Conservation (phyloP, 2,113 vertebrate species). For the Laterallus jamaicensis region DNA sequence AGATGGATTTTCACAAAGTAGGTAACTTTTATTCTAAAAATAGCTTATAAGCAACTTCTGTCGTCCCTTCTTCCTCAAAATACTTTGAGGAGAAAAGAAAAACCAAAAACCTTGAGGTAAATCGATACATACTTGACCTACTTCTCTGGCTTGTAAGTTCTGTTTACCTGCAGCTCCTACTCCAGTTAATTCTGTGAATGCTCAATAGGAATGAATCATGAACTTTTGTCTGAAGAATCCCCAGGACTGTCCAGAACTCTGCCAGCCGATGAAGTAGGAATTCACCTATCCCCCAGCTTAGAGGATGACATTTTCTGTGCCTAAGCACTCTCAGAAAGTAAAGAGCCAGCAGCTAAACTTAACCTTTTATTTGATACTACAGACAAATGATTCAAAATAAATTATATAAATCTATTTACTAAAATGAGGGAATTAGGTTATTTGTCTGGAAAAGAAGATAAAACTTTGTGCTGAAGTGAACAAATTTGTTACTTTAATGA, state of each 20-base stretch:
- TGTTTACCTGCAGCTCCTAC: neutral
- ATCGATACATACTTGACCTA: neutral
- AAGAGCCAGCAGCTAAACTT: neutral
- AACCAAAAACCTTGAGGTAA: neutral
- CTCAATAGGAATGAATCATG: neutral
- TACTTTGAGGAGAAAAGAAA: neutral
- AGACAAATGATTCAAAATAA: neutral
- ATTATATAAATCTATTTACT: neutral
- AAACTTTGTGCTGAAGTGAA: neutral
- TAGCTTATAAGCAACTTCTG: neutral
- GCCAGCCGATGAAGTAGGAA: neutral
- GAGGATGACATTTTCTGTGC: neutral
- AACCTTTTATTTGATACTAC: neutral
- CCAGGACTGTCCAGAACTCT: neutral
- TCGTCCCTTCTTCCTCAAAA: rapidly evolving
- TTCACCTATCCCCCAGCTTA: neutral
- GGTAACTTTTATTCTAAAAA: neutral
- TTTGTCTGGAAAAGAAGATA: neutral
- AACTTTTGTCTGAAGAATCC: neutral
- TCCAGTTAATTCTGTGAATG: neutral
- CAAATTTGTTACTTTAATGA: neutral
- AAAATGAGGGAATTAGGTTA: neutral
- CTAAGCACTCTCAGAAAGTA: neutral
- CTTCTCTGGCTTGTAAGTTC: neutral
- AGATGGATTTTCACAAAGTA: neutral